These are phyloP conservation scores for Porites rus DNA, from an alignment of 92 coral and sea anemone species.

Conservation along the genomic window DNA sequence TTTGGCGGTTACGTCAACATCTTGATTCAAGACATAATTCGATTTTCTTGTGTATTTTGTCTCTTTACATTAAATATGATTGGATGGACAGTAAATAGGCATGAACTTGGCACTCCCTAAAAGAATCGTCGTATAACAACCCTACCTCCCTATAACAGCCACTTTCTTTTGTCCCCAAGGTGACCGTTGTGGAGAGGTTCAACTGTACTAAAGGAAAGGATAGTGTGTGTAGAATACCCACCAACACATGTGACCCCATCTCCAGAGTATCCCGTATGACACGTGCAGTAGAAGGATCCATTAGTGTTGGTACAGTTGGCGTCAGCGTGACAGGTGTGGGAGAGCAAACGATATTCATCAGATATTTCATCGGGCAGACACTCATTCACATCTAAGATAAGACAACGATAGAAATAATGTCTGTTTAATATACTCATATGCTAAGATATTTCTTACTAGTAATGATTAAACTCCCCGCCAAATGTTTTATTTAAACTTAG, in stretches of 20 bases:
- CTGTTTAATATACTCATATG: background rate
- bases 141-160: too few relatives aligned
- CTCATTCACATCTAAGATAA: conserved; percentile 26
- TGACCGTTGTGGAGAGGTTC: too few relatives aligned
- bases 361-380: background rate
- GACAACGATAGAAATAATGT: too few relatives aligned
- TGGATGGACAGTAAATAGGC: background rate
- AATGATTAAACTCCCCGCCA: too few relatives aligned
- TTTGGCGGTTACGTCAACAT: too few relatives aligned
- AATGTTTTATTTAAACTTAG: too few relatives aligned
- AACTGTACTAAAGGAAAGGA: background rate
- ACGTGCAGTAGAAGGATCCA: conserved; percentile 82
- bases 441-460: background rate
- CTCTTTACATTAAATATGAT: background rate
- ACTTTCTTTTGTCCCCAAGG: too few relatives aligned
- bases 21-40: too few relatives aligned
- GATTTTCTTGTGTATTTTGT: too few relatives aligned
- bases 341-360: background rate
- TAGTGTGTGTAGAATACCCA: background rate
- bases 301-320: conserved; percentile 84
- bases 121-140: too few relatives aligned
- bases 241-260: conserved; percentile 57
- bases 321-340: conserved; percentile 61
- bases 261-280: conserved; percentile 84
- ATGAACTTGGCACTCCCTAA: too few relatives aligned